phyloP scores from a whole-genome alignment of 2,797 vertebrate species.

The Ceryle rudis region DNA sequence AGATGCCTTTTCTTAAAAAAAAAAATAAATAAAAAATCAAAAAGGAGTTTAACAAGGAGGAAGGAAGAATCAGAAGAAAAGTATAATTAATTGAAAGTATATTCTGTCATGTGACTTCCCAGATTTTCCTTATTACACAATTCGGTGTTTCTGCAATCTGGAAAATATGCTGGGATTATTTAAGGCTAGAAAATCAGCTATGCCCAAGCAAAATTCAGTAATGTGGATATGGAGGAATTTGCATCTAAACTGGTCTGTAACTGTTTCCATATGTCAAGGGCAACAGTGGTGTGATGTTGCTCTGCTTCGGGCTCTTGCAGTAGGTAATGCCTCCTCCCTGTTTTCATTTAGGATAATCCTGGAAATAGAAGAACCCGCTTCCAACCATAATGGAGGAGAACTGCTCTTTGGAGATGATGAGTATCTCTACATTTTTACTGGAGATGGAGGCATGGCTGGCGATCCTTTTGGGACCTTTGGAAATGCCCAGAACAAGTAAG shows the following conservation, averaged over 20 bases:
- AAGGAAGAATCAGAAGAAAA: neutral
- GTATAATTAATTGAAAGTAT: neutral
- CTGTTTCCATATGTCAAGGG: neutral
- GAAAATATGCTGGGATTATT: conserved; percentile 1
- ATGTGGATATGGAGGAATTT: neutral
- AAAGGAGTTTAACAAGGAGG: neutral
- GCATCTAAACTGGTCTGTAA: neutral
- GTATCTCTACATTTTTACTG: conserved; percentile 95
- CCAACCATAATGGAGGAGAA: conserved; percentile 96
- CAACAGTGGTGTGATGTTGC: fast-evolving
- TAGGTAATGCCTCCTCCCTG: neutral
- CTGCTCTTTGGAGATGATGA: conserved; percentile 92
- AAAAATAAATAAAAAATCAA: neutral
- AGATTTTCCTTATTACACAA: neutral
- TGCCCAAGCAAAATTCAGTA: neutral
- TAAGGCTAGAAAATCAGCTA: neutral
- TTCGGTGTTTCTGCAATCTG: neutral
- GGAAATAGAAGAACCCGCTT: conserved; percentile 94
- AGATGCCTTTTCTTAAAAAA: neutral
- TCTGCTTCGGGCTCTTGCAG: neutral
- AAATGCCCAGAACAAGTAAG: conserved; percentile 96
- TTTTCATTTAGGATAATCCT: conserved; percentile 86
- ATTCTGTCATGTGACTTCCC: neutral
- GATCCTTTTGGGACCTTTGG: conserved; percentile 94
- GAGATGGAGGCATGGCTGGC: conserved; percentile 96